Base-by-base conservation (phyloP, 1,140 invertebrate genomes). In the Leptoteleia sp. region DNA sequence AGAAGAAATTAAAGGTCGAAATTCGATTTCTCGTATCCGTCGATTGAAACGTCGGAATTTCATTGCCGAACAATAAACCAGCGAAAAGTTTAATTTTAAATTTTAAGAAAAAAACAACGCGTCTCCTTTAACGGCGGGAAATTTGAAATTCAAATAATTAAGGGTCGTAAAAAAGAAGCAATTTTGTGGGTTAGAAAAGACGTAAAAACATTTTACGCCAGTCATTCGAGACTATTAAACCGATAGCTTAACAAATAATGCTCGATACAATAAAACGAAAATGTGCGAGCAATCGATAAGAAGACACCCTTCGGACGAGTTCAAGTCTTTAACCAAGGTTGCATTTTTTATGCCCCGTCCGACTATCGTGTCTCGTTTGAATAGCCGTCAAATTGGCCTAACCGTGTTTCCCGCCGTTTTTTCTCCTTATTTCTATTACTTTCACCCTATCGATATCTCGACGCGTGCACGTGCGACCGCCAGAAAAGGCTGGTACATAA, bases 331-430 rank as follows among this genome's bases (percentile, higher is more conserved):
- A 42, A 6, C 37, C 35, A 57, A 57, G 25, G 37, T 42, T 59
- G 27, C 38, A 59, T 59, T 59, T 59, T 43, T 59, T 43, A 59
- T 59, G 27, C 38, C 27, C n/a, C n/a, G n/a, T n/a, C 19, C 13
- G 15, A 13, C 16, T 40, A 57, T 42, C 35, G 17, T 54, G 33
- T 27, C 16, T 25, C 50, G 35, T 38, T 47, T 47, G 25, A 47
- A 47, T 47, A 47, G 43, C 43, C 3, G 31, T 47, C 31, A 38
- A 38, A 54, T 27, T 54, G 33, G 50, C 35, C 45, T 35, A 50
- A 25, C 19, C 25, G 0, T 47, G 29, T 47, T 15, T 3, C 12
- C 11, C 42, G n/a, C 19, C 19, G 5, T 25, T 50, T 50, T 13
- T 17, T 35, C 12, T 35, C 16, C 6, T 50, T 35, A 19, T 35